Percentiles rank a stretch among this genome's conserved stretches.
Evolutionary conservation across 2,797 vertebrate species (phyloP).

Genomic region (Melanotaenia trifasciata): DNA sequence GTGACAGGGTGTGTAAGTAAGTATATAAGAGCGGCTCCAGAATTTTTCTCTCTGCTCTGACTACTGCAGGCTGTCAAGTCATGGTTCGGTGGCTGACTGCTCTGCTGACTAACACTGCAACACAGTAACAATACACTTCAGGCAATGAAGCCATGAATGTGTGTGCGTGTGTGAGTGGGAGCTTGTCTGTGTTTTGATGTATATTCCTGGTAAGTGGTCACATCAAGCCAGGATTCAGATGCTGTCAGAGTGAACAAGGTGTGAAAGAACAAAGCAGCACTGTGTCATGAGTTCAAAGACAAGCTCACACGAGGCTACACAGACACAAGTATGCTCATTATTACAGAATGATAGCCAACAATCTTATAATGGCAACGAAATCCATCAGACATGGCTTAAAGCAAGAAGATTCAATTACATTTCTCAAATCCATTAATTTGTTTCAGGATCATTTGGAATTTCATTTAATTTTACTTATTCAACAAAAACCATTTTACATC

Average conservation of each 20-base stretch:
- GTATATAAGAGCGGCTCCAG: constrained; percentile 3
- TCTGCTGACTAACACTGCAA: constrained; percentile 29
- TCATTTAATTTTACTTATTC: constrained; percentile 33
- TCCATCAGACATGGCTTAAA: constrained; percentile 30
- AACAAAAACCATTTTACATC: constrained; percentile 33
- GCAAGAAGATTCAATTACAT: constrained; percentile 40
- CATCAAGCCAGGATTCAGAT: constrained; percentile 24
- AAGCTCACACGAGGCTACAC: not conserved
- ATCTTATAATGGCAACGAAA: constrained; percentile 34
- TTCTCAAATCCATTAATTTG: constrained; percentile 40
- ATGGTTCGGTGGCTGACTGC: constrained; percentile 28
- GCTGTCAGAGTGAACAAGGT: constrained; percentile 37
- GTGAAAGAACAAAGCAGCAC: constrained; percentile 25
- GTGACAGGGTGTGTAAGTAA: constrained; percentile 11
- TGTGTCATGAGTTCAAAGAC: constrained; percentile 29
- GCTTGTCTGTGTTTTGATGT: constrained; percentile 33
- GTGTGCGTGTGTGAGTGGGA: constrained; percentile 18
- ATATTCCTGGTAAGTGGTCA: constrained; percentile 49
- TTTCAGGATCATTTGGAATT: constrained; percentile 34
- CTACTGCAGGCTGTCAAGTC: constrained; percentile 32
- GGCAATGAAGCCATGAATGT: constrained; percentile 1
- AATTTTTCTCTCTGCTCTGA: constrained; percentile 28
- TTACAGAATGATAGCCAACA: constrained; percentile 23
- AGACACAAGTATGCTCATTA: not conserved
- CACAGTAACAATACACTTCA: constrained; percentile 18